Conservation (phyloP, 53 echinoderm and acorn worm genomes). For the Henricia sp. region DNA sequence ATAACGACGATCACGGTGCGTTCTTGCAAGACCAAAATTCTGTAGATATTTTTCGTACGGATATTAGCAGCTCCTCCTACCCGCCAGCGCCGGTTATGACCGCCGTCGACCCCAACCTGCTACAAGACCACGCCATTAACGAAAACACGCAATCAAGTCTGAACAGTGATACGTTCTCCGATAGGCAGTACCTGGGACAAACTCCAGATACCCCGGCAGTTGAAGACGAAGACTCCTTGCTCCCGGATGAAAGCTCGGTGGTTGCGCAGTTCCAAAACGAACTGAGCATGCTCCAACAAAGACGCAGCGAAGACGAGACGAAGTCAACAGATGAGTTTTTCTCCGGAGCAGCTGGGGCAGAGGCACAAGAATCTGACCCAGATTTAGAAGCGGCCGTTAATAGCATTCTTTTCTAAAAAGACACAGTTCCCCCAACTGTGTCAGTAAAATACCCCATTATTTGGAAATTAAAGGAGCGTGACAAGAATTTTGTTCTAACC, state of each 20-base stretch:
- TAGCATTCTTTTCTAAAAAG: conserved; percentile 72
- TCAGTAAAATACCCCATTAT: no score
- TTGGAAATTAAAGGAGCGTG: no score
- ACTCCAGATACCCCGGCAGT: background rate
- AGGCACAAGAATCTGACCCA: conserved; percentile 55
- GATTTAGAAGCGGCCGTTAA: conserved; percentile 82
- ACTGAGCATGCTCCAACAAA: conserved; percentile 56
- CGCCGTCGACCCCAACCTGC: background rate
- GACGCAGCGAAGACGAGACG: background rate
- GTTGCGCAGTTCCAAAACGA: conserved; percentile 64
- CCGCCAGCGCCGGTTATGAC: conserved; percentile 9
- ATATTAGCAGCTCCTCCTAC: conserved; percentile 49
- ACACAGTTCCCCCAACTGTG: no score
- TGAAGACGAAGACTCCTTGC: background rate
- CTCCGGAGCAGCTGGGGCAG: background rate
- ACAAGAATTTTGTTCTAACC: no score
- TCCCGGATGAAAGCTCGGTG: conserved; percentile 43
- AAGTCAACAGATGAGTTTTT: conserved; percentile 6
- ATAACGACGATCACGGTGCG: conserved; percentile 31
- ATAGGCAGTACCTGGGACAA: background rate
- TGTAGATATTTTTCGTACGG: conserved; percentile 42
- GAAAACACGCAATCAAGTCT: background rate
- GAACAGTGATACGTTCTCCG: background rate
- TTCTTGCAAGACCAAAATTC: conserved; percentile 47
- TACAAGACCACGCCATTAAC: background rate